Evolutionary conservation across 2,888 invertebrate species (phyloP).

Genomic region (Aleiodes testaceus): DNA sequence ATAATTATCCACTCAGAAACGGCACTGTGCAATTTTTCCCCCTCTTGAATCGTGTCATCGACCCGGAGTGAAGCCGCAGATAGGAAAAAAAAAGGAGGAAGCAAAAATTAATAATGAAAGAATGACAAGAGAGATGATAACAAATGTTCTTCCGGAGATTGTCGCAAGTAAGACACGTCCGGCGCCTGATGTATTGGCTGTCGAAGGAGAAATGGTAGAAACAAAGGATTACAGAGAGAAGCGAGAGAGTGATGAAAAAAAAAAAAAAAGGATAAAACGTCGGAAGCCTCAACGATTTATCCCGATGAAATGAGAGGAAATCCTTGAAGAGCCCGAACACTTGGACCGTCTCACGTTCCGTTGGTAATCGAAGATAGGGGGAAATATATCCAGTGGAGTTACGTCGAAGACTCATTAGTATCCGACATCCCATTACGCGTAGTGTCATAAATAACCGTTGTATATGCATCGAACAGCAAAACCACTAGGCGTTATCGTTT

Average conservation of each 20-base stretch:
- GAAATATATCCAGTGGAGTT: constrained; percentile 44
- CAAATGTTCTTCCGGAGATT: constrained; percentile 38
- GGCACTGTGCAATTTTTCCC: not conserved
- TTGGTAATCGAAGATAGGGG: not conserved
- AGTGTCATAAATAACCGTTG: constrained; percentile 66
- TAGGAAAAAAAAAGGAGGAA: not conserved
- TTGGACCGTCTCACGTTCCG: not conserved
- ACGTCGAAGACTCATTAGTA: constrained; percentile 67
- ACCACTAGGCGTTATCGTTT: constrained; percentile 55
- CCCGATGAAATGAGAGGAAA: constrained; percentile 9
- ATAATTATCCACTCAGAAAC: constrained; percentile 37
- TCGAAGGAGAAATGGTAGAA: not conserved
- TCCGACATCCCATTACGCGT: constrained; percentile 67
- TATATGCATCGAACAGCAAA: constrained; percentile 47
- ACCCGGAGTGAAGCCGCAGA: not conserved
- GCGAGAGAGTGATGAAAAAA: not conserved
- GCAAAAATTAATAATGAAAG: not conserved
- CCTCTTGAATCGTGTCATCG: constrained; percentile 1
- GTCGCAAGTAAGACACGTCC: constrained; percentile 36
- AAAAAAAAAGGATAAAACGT: not conserved
- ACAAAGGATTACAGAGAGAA: not conserved
- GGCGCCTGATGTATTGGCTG: constrained; percentile 38
- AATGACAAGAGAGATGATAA: constrained; percentile 30
- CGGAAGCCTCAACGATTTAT: constrained; percentile 31
- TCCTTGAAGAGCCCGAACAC: not conserved